These are phyloP conservation scores for Edolisoma coerulescens DNA, from an alignment of 2,113 vertebrate genomes.

Conservation along the genomic window DNA sequence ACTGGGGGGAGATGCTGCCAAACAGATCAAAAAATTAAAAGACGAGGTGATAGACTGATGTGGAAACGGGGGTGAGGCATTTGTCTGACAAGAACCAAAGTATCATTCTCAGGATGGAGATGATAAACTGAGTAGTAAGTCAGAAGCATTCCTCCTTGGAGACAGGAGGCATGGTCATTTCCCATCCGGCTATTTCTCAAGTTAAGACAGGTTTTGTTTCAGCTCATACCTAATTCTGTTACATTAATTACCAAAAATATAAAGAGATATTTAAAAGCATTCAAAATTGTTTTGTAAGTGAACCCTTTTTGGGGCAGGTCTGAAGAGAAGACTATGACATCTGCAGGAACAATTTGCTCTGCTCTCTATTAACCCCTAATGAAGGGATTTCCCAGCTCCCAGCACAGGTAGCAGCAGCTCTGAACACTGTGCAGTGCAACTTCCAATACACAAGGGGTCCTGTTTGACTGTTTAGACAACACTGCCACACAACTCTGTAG, in stretches of 20 bases:
- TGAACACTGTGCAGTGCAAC: background rate
- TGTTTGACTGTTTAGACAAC: background rate
- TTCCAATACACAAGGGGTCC: background rate
- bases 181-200: background rate
- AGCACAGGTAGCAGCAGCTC: background rate
- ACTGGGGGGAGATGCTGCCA: background rate
- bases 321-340: background rate
- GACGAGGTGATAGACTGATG: background rate
- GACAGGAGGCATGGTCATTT: background rate
- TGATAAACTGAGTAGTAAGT: background rate
- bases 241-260: background rate
- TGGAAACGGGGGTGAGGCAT: background rate
- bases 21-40: background rate
- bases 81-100: background rate
- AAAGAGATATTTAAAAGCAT: background rate
- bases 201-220: background rate
- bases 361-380: background rate
- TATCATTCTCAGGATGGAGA: background rate
- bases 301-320: background rate
- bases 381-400: background rate
- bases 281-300: background rate
- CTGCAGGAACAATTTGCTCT: background rate
- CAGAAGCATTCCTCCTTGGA: background rate
- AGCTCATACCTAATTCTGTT: background rate
- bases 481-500: accelerated